A percentile compares a stretch with the other conserved stretches of the same genome.
These are phyloP conservation scores for Hyperopisus bebe DNA, from an alignment of 2,113 vertebrate genomes.

Conservation along the genomic window DNA sequence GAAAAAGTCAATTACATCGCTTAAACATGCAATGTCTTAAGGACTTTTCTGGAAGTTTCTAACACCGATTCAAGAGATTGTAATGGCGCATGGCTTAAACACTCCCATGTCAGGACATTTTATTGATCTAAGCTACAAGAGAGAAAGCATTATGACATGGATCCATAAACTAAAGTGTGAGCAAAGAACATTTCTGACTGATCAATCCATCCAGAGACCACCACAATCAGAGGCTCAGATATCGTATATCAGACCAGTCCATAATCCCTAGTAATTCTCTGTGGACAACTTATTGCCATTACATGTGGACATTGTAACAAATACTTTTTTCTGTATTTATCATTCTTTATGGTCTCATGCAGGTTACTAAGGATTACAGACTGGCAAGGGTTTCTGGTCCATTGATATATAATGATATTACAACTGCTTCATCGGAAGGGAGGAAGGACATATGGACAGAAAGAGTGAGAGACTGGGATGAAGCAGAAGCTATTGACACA, in stretches of 20 bases:
- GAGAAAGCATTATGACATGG: conserved; percentile 54
- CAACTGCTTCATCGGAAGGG: conserved; percentile 37
- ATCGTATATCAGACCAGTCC: conserved; percentile 33
- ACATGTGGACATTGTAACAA: conserved; percentile 30
- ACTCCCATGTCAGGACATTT: background rate
- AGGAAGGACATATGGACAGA: conserved; percentile 44
- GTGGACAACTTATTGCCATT: conserved; percentile 34
- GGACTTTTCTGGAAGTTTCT: background rate
- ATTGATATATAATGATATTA: conserved; percentile 46
- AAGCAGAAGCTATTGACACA: conserved; percentile 54
- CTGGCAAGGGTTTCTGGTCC: conserved; percentile 42
- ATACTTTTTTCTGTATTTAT: conserved; percentile 21
- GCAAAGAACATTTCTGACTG: conserved; percentile 39
- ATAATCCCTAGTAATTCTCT: conserved; percentile 28
- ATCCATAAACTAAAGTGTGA: conserved; percentile 74
- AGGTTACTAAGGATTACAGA: conserved; percentile 42
- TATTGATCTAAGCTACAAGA: conserved; percentile 35
- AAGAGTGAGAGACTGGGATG: conserved; percentile 53
- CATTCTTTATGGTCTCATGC: conserved; percentile 38
- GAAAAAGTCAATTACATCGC: background rate
- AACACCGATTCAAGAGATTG: background rate
- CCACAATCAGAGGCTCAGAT: conserved; percentile 39
- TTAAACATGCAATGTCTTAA: background rate
- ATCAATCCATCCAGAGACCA: conserved; percentile 21
- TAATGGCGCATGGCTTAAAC: background rate